Percentiles rank a stretch among this genome's conserved stretches.
Evolutionary conservation across 2,113 vertebrate species (phyloP).

Genomic region (Lathamus discolor): DNA sequence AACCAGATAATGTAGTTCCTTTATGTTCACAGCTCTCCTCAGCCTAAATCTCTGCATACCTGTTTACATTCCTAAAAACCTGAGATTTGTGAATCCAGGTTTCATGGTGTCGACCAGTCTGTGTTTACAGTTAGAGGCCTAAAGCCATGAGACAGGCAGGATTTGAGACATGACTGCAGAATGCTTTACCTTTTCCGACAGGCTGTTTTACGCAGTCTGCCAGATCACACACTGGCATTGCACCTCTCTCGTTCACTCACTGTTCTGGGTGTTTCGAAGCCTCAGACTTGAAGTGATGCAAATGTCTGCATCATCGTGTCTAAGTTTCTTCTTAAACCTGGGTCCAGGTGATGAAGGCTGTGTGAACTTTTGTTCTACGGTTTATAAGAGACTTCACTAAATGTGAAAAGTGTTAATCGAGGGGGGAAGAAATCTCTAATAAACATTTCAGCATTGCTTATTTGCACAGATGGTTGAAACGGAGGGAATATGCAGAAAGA

Average conservation of each 20-base stretch:
- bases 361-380: background rate
- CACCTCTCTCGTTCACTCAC: background rate
- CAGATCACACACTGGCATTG: background rate
- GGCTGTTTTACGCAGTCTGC: background rate
- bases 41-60: background rate
- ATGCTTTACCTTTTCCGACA: background rate
- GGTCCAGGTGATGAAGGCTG: background rate
- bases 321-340: background rate
- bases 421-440: background rate
- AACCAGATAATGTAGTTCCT: background rate
- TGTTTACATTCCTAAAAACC: background rate
- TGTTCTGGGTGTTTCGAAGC: background rate
- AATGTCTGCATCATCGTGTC: background rate
- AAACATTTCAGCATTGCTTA: conserved; percentile 2
- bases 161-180: background rate
- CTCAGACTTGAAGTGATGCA: background rate
- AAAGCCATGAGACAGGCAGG: background rate
- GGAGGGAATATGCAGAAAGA: conserved; percentile 16
- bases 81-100: background rate
- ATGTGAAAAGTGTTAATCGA: background rate
- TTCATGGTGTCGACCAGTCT: background rate
- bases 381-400: background rate
- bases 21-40: background rate
- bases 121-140: background rate
- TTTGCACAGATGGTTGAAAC: conserved; percentile 55